Evolutionary conservation across 2,888 invertebrate genomes (phyloP).

Genomic region (Quadroppia sp.): DNA sequence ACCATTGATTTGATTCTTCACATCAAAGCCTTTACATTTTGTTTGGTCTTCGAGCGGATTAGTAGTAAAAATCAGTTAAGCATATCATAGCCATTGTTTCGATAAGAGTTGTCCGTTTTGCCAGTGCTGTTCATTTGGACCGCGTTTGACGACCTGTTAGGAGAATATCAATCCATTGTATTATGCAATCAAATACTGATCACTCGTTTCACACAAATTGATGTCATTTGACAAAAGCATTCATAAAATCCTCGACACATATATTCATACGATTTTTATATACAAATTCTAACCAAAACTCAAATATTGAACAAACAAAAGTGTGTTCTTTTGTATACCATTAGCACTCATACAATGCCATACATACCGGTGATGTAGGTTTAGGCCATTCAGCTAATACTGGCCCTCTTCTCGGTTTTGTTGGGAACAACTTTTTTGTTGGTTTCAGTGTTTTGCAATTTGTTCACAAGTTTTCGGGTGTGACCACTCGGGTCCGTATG

Average conservation of each 20-base stretch:
- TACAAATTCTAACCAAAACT: no score
- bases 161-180: neutral
- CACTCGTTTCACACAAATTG: neutral
- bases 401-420: constrained; percentile 10
- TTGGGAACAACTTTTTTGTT: constrained; percentile 42
- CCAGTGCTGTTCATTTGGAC: constrained; percentile 15
- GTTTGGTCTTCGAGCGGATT: neutral
- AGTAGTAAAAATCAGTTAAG: neutral
- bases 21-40: neutral
- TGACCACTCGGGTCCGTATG: constrained; percentile 88
- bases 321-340: no score
- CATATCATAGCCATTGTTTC: neutral
- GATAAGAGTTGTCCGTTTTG: constrained; percentile 29
- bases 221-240: no score
- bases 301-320: no score
- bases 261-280: neutral
- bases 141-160: constrained; percentile 20
- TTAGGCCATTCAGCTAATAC: constrained; percentile 17
- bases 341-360: no score
- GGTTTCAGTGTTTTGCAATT: constrained; percentile 63
- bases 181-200: neutral
- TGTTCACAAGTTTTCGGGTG: constrained; percentile 82
- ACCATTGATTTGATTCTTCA: constrained; percentile 1
- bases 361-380: neutral
- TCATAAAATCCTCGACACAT: constrained; percentile 11